A percentile compares a stretch with the other conserved stretches of the same genome.
These are phyloP conservation scores for Drosophila atripex DNA, from an alignment of 2,888 invertebrate genomes.

Conservation along the genomic window DNA sequence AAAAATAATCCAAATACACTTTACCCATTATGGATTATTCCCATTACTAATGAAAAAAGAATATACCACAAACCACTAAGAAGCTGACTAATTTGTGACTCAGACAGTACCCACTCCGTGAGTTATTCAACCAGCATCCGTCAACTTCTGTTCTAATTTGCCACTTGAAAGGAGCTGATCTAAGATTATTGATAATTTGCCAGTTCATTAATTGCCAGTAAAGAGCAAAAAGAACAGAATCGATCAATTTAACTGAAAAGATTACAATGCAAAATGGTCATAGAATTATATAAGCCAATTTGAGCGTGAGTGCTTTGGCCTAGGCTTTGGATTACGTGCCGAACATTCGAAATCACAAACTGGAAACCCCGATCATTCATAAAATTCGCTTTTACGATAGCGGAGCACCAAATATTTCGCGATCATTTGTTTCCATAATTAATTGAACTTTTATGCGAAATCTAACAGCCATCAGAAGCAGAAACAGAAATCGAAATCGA, in stretches of 20 bases:
- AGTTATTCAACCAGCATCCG: conserved; percentile 36
- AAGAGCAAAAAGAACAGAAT: conserved; percentile 21
- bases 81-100: conserved; percentile 26
- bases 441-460: conserved; percentile 61
- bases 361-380: conserved; percentile 65
- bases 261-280: conserved; percentile 50
- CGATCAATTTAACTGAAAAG: conserved; percentile 36
- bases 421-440: conserved; percentile 61
- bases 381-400: conserved; percentile 63
- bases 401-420: conserved; percentile 38
- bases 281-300: conserved; percentile 55
- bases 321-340: conserved; percentile 49
- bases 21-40: neutral
- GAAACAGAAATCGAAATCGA: conserved; percentile 10
- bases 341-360: conserved; percentile 40
- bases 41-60: neutral
- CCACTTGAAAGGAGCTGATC: conserved; percentile 37
- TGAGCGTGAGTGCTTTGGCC: conserved; percentile 25
- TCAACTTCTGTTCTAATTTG: conserved; percentile 46
- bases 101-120: conserved; percentile 9
- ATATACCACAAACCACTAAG: neutral
- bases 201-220: conserved; percentile 32
- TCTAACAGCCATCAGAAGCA: conserved; percentile 30
- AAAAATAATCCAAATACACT: neutral
- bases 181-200: conserved; percentile 30